Evolutionary conservation across 2,113 vertebrate species (phyloP).

Genomic region (Pitta sordida): DNA sequence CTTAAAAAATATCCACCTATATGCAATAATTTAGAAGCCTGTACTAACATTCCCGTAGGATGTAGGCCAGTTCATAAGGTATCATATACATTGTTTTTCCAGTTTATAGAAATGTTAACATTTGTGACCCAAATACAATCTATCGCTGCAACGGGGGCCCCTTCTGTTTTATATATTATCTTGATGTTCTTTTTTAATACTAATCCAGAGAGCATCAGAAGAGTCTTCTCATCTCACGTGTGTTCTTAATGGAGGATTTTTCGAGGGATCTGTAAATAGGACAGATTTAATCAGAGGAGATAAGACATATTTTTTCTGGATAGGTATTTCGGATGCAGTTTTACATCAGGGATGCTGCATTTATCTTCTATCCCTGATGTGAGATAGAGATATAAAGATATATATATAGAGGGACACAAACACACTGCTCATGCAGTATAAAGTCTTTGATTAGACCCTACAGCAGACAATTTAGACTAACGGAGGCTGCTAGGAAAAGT

Average conservation of each 20-base stretch:
- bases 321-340: neutral
- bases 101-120: neutral
- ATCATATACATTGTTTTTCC: neutral
- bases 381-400: fast-evolving
- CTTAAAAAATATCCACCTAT: constrained; percentile 39
- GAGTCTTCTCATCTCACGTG: constrained; percentile 70
- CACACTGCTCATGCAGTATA: neutral
- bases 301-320: neutral
- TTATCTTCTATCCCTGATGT: neutral
- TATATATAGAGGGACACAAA: neutral
- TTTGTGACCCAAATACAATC: neutral
- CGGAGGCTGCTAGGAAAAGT: neutral
- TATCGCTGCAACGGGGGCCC: neutral
- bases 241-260: constrained; percentile 80
- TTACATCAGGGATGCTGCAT: neutral
- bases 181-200: neutral
- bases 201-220: neutral
- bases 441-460: neutral
- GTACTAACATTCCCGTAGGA: constrained; percentile 34
- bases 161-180: neutral
- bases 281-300: neutral
- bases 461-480: neutral
- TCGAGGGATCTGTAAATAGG: constrained; percentile 74
- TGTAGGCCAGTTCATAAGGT: constrained; percentile 9
- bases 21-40: constrained; percentile 58